A percentile compares a stretch with the other conserved stretches of the same genome.
phyloP scores from a whole-genome alignment of 2,888 invertebrate genomes.

The Agapetus fuscipes region DNA sequence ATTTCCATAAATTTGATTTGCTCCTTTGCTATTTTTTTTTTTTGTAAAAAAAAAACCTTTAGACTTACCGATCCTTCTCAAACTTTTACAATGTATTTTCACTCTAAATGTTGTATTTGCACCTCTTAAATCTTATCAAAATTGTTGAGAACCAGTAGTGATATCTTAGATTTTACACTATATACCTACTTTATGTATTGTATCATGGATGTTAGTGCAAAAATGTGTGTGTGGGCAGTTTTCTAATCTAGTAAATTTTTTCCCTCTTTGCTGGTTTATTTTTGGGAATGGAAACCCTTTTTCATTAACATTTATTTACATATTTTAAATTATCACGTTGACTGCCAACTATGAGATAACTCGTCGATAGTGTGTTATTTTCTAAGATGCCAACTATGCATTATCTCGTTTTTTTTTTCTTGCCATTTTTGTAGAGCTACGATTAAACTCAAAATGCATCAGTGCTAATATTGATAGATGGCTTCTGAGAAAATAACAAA shows the following conservation, averaged over 20 bases:
- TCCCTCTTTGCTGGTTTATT: too few relatives aligned
- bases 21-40: too few relatives aligned
- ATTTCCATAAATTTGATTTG: too few relatives aligned
- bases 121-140: too few relatives aligned
- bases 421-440: constrained; percentile 9
- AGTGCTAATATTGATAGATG: constrained; percentile 23
- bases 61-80: background rate
- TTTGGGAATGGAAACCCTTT: too few relatives aligned
- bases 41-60: too few relatives aligned
- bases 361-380: constrained; percentile 13
- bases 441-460: constrained; percentile 22
- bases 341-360: constrained; percentile 3
- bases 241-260: too few relatives aligned
- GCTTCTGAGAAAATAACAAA: constrained; percentile 23
- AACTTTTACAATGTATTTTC: constrained; percentile 2
- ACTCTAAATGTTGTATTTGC: constrained; percentile 4
- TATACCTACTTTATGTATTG: too few relatives aligned
- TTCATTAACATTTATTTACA: background rate
- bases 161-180: too few relatives aligned
- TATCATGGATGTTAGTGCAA: too few relatives aligned
- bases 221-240: too few relatives aligned
- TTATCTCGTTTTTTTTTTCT: constrained; percentile 1
- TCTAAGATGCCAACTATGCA: constrained; percentile 1
- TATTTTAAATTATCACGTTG: background rate
- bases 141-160: too few relatives aligned